Evolutionary conservation across 2,113 vertebrate species (phyloP).

Genomic region (Nestor notabilis): DNA sequence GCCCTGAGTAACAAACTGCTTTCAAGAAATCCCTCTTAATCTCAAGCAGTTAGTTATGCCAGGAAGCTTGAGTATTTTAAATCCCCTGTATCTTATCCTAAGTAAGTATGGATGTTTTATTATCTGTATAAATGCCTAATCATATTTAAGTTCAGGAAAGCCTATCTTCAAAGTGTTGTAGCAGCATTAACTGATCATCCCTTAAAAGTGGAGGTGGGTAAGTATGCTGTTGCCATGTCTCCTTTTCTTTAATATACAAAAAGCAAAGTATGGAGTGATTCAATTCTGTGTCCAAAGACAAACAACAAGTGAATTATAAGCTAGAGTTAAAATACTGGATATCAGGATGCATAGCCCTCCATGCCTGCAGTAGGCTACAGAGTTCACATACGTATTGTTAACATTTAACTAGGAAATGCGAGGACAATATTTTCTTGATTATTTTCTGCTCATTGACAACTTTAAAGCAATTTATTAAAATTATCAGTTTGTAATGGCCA

Average conservation of each 20-base stretch:
- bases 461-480: not conserved
- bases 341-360: not conserved
- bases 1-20: not conserved
- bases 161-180: slow-evolving; percentile 21
- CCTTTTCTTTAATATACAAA: slow-evolving; percentile 18
- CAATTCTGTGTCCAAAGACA: not conserved
- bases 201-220: slow-evolving; percentile 10
- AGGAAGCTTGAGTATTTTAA: slow-evolving; percentile 22
- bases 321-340: not conserved
- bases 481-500: not conserved
- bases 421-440: not conserved
- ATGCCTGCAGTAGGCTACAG: not conserved
- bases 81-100: slow-evolving; percentile 30
- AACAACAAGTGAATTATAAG: not conserved
- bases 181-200: not conserved
- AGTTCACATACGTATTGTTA: not conserved
- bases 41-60: not conserved
- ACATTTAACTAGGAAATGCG: not conserved
- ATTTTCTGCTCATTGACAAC: not conserved
- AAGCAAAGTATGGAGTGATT: not conserved
- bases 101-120: slow-evolving; percentile 28
- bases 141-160: slow-evolving; percentile 19
- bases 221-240: not conserved
- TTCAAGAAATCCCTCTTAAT: not conserved
- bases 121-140: slow-evolving; percentile 19